A percentile compares a stretch with the other conserved stretches of the same genome.
Conservation (phyloP, 1,140 invertebrate species). For the Caenorhabditis latens region DNA sequence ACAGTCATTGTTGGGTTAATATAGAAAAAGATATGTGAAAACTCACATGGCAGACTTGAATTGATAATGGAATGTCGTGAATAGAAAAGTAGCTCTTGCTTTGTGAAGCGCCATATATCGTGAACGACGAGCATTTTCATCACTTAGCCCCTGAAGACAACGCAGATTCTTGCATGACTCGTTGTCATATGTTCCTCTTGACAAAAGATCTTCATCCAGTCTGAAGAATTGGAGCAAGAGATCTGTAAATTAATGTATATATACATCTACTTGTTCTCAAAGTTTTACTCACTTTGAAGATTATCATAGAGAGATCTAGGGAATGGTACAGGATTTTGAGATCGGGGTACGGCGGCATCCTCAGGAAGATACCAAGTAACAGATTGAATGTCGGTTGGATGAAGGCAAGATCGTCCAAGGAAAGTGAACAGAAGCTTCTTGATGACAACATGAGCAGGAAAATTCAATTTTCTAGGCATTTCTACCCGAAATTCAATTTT, state of each 20-base stretch:
- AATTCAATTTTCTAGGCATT: neutral
- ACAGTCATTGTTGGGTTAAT: no score
- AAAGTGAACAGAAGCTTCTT: neutral
- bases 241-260: neutral
- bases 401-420: neutral
- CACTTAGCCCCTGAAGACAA: neutral
- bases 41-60: neutral
- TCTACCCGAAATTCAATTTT: neutral
- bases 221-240: neutral
- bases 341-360: neutral
- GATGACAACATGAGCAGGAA: neutral
- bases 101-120: neutral
- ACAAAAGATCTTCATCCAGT: neutral
- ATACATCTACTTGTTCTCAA: no score
- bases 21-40: no score
- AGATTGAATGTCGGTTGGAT: neutral
- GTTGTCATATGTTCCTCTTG: neutral
- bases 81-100: neutral
- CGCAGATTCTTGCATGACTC: neutral
- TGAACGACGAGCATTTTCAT: neutral
- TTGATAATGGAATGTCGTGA: neutral
- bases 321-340: neutral
- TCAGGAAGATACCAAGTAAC: neutral
- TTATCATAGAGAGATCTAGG: neutral
- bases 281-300: neutral